Base-by-base conservation (phyloP, 2,113 vertebrate species). In the Ceyx cyanopectus region DNA sequence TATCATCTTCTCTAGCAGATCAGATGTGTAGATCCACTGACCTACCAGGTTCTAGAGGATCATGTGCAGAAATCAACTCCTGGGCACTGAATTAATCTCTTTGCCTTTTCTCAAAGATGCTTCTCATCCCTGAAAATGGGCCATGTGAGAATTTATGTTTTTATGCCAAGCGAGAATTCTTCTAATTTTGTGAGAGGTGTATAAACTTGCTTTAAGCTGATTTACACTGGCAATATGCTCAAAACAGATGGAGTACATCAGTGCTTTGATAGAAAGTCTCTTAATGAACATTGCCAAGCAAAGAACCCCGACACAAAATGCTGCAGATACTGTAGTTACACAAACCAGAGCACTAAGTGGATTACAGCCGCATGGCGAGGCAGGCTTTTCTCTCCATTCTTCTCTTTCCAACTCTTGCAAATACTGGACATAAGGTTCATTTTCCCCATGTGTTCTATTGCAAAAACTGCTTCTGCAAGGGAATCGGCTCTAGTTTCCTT, bases 191-290 rank as follows among this genome's bases (percentile, higher is more conserved):
- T 0, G 2, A 79, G 70, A 72, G 79, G 43, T 46, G 32, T n/a
- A n/a, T 75, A 69, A 89, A 84, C 56, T 82, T 41, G 67, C 79
- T 91, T 87, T 74, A 70, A 82, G 72, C 90, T 89, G 92, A 91
- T 95, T 95, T 92, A 85, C 4, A 1, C 41, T 30, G 10, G 56
- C 93, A 96, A 26, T 93, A 65, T 91, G 91, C 56, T 92, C 76
- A 8, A 83, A 94, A 60, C 94, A 96, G 93, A 93, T 95, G 96
- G 93, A 91, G 60, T 62, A 26, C 90, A 43, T 90, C 90, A 83
- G 68, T 60, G 85, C 76, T 46, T 76, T 63, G 37, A 70, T 48
- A 23, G 11, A 17, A 82, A 89, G 30, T 34, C 88, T 93, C 82
- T 75, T 88, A 78, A 95, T 46, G 60, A 90, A 19, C 34, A 15